These are phyloP conservation scores for Aphidius ervi DNA, from an alignment of 1,140 invertebrate genomes.

Conservation along the genomic window DNA sequence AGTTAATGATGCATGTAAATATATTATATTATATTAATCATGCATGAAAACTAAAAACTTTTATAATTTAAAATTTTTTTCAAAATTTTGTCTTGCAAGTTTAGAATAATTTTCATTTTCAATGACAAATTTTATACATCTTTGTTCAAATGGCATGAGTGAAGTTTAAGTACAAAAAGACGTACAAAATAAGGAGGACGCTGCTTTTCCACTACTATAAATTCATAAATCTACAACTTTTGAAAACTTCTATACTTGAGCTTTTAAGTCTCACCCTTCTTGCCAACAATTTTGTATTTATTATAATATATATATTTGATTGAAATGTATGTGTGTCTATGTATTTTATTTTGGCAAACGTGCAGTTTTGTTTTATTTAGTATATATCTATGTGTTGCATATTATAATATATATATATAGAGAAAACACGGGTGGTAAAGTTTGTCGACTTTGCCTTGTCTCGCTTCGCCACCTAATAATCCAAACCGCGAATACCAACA, in stretches of 20 bases:
- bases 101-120: constrained; percentile 40
- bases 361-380: not conserved
- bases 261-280: constrained; percentile 15
- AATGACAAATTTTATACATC: not conserved
- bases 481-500: constrained; percentile 22
- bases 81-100: too few species aligned
- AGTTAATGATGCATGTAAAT: too few species aligned
- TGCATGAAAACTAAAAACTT: not conserved
- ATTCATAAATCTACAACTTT: constrained; percentile 52
- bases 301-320: too few species aligned
- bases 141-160: too few species aligned
- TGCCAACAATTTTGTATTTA: not conserved
- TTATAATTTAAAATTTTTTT: constrained; percentile 10
- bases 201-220: constrained; percentile 45
- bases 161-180: not conserved
- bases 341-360: too few species aligned
- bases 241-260: constrained; percentile 31
- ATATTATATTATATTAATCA: too few species aligned
- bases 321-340: too few species aligned
- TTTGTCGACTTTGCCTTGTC: constrained; percentile 2
- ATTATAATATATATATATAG: constrained; percentile 3
- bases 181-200: constrained; percentile 20
- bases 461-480: constrained; percentile 19
- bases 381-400: not conserved
- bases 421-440: constrained; percentile 5